A percentile compares a stretch with the other conserved stretches of the same genome.
phyloP scores from a whole-genome alignment of 2,888 invertebrate species.

The Parascotia fuliginaria region DNA sequence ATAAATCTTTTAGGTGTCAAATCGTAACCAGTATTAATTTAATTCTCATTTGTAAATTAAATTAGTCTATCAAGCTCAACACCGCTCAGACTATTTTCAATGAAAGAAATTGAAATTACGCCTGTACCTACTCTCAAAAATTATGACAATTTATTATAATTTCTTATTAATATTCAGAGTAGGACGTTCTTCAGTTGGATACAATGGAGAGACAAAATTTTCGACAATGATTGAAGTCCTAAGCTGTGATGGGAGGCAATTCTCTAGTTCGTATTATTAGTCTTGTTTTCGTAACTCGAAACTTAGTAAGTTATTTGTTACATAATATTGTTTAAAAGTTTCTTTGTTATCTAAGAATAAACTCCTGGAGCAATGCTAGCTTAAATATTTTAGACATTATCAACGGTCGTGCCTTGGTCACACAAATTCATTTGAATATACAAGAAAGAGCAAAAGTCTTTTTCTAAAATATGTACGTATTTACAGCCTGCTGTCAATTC shows the following conservation, averaged over 20 bases:
- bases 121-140: conserved; percentile 22
- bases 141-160: conserved; percentile 37
- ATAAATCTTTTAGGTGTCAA: background rate
- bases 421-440: too few species aligned
- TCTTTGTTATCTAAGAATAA: too few species aligned
- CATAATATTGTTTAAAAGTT: too few species aligned
- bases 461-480: too few species aligned
- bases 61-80: conserved; percentile 8
- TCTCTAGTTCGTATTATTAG: background rate
- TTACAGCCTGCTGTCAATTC: too few species aligned
- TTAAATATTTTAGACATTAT: too few species aligned
- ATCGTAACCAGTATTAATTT: conserved; percentile 4
- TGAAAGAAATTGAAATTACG: conserved; percentile 37
- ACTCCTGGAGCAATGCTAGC: too few species aligned
- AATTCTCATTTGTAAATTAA: conserved; percentile 17
- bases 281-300: too few species aligned
- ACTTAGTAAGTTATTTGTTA: too few species aligned
- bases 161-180: conserved; percentile 47
- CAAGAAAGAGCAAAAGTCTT: too few species aligned
- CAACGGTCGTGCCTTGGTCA: too few species aligned
- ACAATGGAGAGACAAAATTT: conserved; percentile 14
- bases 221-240: conserved; percentile 15
- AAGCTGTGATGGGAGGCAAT: background rate
- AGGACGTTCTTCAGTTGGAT: conserved; percentile 7
- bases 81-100: conserved; percentile 1